Percentiles rank a stretch among this genome's conserved stretches.
Conservation (phyloP, 37 sponge, comb jelly and placozoan species). For the Dysidea cf. avara region DNA sequence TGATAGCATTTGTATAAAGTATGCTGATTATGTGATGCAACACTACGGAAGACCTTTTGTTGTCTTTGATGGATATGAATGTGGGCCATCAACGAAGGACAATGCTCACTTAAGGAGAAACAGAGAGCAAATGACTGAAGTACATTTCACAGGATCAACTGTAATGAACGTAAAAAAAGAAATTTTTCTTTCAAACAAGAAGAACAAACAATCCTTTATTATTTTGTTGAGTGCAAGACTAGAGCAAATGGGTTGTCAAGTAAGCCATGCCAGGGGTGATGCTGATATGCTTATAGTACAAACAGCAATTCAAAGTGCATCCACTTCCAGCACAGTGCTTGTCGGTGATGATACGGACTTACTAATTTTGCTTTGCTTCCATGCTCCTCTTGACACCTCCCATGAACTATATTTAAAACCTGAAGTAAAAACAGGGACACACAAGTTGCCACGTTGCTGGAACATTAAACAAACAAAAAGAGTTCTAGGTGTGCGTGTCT, state of each 20-base stretch:
- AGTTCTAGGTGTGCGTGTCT: conserved; percentile 1
- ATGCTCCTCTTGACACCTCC: conserved; percentile 6
- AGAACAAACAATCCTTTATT: conserved; percentile 1
- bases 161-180: conserved; percentile 29
- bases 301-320: conserved; percentile 5
- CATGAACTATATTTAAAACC: not conserved
- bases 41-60: conserved; percentile 29
- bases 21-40: conserved; percentile 13
- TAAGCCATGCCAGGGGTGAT: conserved; percentile 13
- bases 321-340: not conserved
- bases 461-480: not conserved
- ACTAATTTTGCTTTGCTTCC: no score
- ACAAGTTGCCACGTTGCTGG: conserved; percentile 12
- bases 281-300: conserved; percentile 22
- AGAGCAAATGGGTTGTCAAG: conserved; percentile 8
- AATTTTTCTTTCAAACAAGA: conserved; percentile 1
- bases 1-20: conserved; percentile 8
- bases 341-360: conserved; percentile 25
- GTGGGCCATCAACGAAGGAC: conserved; percentile 34
- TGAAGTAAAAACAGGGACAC: conserved; percentile 9
- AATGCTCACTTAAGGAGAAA: conserved; percentile 28
- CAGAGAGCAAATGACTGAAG: not conserved
- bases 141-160: no score
- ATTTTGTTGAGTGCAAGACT: conserved; percentile 13
- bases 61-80: conserved; percentile 46